phyloP scores from a whole-genome alignment of 1,140 invertebrate species.

The Hypsibius dujardini region DNA sequence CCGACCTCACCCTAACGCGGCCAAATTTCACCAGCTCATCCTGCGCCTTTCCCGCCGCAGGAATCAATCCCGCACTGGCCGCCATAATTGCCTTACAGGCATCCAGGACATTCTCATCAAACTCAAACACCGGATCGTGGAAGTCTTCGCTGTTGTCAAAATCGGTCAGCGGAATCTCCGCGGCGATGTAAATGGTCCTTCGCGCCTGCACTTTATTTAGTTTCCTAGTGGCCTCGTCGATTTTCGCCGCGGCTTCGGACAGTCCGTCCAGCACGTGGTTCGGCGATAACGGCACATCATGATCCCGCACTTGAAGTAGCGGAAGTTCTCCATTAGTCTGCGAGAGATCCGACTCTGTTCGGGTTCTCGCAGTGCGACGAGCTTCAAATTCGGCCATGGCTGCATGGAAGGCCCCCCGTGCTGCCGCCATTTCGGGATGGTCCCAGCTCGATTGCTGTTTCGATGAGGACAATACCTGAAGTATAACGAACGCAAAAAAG shows the following conservation, averaged over 20 bases:
- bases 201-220: neutral
- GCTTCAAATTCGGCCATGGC: no score
- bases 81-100: constrained; percentile 92
- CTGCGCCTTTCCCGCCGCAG: constrained; percentile 86
- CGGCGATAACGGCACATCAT: no score
- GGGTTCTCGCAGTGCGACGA: no score
- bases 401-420: no score
- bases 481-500: no score
- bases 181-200: neutral
- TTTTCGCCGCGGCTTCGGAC: neutral
- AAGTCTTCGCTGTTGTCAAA: neutral
- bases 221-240: neutral
- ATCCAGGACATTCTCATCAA: constrained; percentile 96
- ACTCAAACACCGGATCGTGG: constrained; percentile 36
- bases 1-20: constrained; percentile 35
- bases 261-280: neutral
- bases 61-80: constrained; percentile 83
- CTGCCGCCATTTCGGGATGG: no score
- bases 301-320: no score
- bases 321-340: no score
- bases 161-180: neutral
- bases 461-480: no score
- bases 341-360: no score
- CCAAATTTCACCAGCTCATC: constrained; percentile 69
- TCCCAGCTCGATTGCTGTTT: no score